These are phyloP conservation scores for Etheostoma cragini DNA, from an alignment of 2,113 vertebrate species.

Conservation along the genomic window DNA sequence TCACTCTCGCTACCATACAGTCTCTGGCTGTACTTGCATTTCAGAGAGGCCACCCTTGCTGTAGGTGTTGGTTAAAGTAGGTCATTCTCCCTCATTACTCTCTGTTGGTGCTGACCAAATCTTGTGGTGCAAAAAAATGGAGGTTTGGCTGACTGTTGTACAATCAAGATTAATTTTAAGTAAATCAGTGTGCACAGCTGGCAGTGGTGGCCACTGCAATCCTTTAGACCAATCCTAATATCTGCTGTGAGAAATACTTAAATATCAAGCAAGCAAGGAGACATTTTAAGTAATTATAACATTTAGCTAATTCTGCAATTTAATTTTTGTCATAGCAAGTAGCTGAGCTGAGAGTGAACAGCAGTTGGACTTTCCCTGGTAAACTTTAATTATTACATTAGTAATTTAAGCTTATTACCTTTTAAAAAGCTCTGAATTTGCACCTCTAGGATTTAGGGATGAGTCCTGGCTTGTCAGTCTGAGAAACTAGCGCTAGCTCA, in stretches of 20 bases:
- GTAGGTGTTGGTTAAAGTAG: conserved; percentile 58
- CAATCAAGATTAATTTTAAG: conserved; percentile 10
- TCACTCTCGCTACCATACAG: background rate
- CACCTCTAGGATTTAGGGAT: conserved; percentile 30
- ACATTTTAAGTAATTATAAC: background rate
- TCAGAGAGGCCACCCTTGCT: conserved; percentile 19
- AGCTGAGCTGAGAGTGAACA: background rate
- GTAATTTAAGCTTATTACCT: conserved; percentile 36
- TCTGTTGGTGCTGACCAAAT: conserved; percentile 30
- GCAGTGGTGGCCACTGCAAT: background rate
- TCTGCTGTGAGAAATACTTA: background rate
- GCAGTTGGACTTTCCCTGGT: background rate
- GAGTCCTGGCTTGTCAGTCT: background rate
- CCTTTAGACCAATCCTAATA: background rate
- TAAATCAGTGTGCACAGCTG: conserved; percentile 9
- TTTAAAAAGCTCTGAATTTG: conserved; percentile 11
- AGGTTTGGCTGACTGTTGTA: conserved; percentile 21
- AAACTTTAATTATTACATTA: conserved; percentile 26
- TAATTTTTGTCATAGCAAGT: background rate
- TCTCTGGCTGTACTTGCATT: background rate
- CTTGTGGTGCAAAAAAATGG: conserved; percentile 31
- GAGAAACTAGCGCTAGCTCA: background rate
- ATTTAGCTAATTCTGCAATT: background rate
- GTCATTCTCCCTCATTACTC: conserved; percentile 58
- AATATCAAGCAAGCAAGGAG: background rate